These are phyloP conservation scores for Ophion slaviceki DNA, from an alignment of 2,888 invertebrate species.

Conservation along the genomic window DNA sequence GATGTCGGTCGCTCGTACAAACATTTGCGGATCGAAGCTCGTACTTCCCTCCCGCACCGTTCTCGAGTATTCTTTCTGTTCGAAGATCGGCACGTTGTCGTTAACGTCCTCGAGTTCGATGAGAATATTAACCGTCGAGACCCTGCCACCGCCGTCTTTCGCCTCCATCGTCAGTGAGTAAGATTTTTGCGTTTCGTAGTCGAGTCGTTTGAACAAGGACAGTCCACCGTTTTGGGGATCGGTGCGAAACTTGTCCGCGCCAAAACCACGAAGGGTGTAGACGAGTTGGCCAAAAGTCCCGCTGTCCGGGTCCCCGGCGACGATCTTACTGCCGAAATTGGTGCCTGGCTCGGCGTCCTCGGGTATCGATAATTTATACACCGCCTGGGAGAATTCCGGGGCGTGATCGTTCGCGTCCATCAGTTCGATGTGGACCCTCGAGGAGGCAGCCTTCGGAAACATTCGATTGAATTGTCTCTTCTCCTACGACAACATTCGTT, in stretches of 20 bases:
- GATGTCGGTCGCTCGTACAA: slow-evolving; percentile 90
- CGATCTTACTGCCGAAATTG: slow-evolving; percentile 86
- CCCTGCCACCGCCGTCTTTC: slow-evolving; percentile 91
- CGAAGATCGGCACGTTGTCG: slow-evolving; percentile 91
- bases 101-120: slow-evolving; percentile 91
- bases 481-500: not conserved
- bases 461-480: not conserved
- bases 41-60: slow-evolving; percentile 91
- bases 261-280: slow-evolving; percentile 91
- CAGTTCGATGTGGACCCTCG: slow-evolving; percentile 87
- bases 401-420: slow-evolving; percentile 92
- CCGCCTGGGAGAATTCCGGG: slow-evolving; percentile 87
- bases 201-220: slow-evolving; percentile 87
- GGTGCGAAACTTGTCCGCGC: slow-evolving; percentile 90
- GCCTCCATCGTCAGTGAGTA: slow-evolving; percentile 93
- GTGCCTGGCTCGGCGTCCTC: slow-evolving; percentile 88
- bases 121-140: slow-evolving; percentile 89
- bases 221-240: slow-evolving; percentile 88
- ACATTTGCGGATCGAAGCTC: slow-evolving; percentile 91
- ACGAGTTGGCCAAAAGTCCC: slow-evolving; percentile 89
- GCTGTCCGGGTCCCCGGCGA: slow-evolving; percentile 90
- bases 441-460: slow-evolving; percentile 84
- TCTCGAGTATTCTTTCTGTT: slow-evolving; percentile 88
- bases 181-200: slow-evolving; percentile 92
- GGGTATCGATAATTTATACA: slow-evolving; percentile 87